Evolutionary conservation across 2,113 vertebrate species (phyloP).

Genomic region (Zosterops lateralis): DNA sequence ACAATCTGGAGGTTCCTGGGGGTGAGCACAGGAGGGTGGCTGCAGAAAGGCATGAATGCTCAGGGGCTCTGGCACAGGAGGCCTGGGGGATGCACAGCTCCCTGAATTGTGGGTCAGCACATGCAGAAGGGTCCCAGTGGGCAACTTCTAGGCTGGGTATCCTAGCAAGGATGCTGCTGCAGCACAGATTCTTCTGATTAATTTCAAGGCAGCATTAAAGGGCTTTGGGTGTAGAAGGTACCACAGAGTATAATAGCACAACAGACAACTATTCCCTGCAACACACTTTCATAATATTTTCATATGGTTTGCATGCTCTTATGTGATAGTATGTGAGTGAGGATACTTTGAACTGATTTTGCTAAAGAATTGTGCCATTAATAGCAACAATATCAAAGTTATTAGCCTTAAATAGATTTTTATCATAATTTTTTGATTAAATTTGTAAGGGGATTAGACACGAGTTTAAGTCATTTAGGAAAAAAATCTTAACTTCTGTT

Average conservation of each 20-base stretch:
- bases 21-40: too few species aligned
- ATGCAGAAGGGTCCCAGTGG: not conserved
- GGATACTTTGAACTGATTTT: not conserved
- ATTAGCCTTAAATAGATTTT: not conserved
- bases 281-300: not conserved
- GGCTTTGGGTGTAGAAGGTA: not conserved
- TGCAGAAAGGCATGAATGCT: rapidly evolving
- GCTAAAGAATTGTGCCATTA: not conserved
- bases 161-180: not conserved
- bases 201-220: not conserved
- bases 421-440: not conserved
- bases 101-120: not conserved
- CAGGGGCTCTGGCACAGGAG: not conserved
- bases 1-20: not conserved
- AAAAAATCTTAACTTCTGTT: not conserved
- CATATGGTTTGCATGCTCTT: not conserved
- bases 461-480: not conserved
- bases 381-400: not conserved
- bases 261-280: not conserved
- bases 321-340: not conserved
- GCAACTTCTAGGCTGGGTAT: not conserved
- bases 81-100: rapidly evolving
- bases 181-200: not conserved
- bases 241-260: not conserved
- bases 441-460: not conserved